Percentiles rank a stretch among this genome's conserved stretches.
These are phyloP conservation scores for Cataglyphis rosenhaueri DNA, from an alignment of 2,888 invertebrate genomes.

Conservation along the genomic window DNA sequence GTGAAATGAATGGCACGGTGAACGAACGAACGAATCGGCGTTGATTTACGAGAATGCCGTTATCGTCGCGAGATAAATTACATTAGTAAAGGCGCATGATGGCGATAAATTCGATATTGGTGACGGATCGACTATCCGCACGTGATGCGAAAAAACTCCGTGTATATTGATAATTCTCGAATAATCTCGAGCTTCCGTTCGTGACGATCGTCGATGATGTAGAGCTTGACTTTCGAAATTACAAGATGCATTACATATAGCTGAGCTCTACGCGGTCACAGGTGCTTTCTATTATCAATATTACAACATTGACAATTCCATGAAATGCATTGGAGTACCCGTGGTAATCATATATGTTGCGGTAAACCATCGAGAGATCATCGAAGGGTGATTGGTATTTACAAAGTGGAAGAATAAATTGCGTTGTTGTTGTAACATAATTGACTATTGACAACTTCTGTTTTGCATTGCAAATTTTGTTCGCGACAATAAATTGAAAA, in stretches of 20 bases:
- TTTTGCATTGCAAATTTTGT: constrained; percentile 33
- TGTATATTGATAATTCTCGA: constrained; percentile 22
- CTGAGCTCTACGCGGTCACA: constrained; percentile 6
- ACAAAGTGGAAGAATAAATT: not conserved
- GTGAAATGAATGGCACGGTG: constrained; percentile 25
- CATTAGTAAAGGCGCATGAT: constrained; percentile 40
- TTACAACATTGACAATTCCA: constrained; percentile 36
- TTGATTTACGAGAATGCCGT: constrained; percentile 42
- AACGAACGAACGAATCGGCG: constrained; percentile 26
- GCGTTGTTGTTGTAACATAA: constrained; percentile 25
- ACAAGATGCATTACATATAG: constrained; percentile 23
- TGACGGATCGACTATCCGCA: constrained; percentile 44
- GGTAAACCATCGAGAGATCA: constrained; percentile 7
- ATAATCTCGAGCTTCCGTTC: constrained; percentile 13
- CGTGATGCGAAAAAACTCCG: constrained; percentile 6
- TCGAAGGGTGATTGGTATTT: constrained; percentile 29
- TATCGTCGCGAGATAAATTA: constrained; percentile 48
- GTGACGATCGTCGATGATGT: constrained; percentile 33
- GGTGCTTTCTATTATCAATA: constrained; percentile 32
- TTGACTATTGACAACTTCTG: constrained; percentile 16
- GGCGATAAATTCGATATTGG: constrained; percentile 36
- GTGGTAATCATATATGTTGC: constrained; percentile 2
- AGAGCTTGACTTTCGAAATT: constrained; percentile 41
- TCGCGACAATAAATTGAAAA: constrained; percentile 40
- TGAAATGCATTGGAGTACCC: constrained; percentile 7